phyloP scores from a whole-genome alignment of 1,140 invertebrate species.

The Neodiprion virginianus region DNA sequence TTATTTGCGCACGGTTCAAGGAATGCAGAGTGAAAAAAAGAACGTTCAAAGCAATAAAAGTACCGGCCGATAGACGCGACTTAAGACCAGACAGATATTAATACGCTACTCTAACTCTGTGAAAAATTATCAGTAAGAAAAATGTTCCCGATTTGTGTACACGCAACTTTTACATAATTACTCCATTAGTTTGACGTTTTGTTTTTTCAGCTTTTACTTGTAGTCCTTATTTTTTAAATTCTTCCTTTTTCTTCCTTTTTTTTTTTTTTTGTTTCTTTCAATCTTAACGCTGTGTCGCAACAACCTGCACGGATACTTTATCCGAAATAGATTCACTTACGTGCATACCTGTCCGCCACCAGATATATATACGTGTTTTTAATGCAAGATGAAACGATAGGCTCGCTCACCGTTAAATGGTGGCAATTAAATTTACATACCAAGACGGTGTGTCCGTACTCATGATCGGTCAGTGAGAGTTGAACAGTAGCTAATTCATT shows the following conservation, averaged over 20 bases:
- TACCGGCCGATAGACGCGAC: not conserved
- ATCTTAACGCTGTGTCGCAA: too few species aligned
- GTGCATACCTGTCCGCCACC: not conserved
- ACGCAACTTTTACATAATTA: not conserved
- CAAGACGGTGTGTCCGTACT: constrained; percentile 17
- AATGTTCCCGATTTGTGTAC: not conserved
- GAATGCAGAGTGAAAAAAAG: not conserved
- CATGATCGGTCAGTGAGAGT: too few species aligned
- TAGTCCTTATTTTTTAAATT: too few species aligned
- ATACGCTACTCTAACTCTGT: not conserved
- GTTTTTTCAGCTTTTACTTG: too few species aligned
- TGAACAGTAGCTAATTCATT: too few species aligned
- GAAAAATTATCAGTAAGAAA: not conserved
- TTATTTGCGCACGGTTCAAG: not conserved
- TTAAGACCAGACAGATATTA: constrained; percentile 6
- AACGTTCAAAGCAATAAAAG: not conserved
- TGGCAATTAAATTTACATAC: constrained; percentile 45
- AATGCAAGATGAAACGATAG: constrained; percentile 33
- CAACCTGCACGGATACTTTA: too few species aligned
- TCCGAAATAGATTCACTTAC: not conserved
- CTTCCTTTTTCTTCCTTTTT: too few species aligned
- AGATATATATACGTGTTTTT: not conserved
- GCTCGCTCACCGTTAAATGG: constrained; percentile 37
- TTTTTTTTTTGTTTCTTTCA: too few species aligned
- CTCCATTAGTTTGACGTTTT: not conserved